A percentile compares a stretch with the other conserved stretches of the same genome.
Evolutionary conservation across 2,888 invertebrate species (phyloP).

Genomic region (Camptogramma bilineatum): DNA sequence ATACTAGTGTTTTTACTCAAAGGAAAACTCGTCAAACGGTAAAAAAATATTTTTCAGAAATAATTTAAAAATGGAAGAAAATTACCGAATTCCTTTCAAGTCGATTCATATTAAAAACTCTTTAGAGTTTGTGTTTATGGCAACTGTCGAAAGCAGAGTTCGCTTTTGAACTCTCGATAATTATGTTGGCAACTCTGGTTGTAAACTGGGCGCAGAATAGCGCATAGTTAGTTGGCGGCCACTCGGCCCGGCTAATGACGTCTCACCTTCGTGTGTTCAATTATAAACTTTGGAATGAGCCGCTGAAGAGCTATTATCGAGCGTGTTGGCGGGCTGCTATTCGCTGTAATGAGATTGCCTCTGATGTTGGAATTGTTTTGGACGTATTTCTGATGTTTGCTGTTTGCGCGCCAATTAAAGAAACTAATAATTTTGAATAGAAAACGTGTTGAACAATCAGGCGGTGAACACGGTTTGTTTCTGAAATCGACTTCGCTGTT

Average conservation of each 20-base stretch:
- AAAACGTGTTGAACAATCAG: background rate
- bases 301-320: slow-evolving; percentile 19
- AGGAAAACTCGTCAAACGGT: background rate
- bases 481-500: background rate
- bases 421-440: background rate
- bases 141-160: slow-evolving; percentile 25
- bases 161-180: slow-evolving; percentile 23
- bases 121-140: slow-evolving; percentile 7
- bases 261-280: slow-evolving; percentile 22
- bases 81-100: background rate
- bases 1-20: background rate
- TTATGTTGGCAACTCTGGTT: slow-evolving; percentile 29
- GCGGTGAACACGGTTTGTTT: background rate
- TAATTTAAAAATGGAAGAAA: background rate
- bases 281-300: slow-evolving; percentile 31
- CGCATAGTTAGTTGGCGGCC: slow-evolving; percentile 8
- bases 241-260: slow-evolving; percentile 20
- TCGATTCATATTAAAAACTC: background rate
- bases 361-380: slow-evolving; percentile 12
- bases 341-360: slow-evolving; percentile 17
- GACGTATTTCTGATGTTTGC: slow-evolving; percentile 7
- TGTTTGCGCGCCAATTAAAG: background rate
- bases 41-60: background rate
- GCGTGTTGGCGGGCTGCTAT: background rate
- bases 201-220: slow-evolving; percentile 9